These are phyloP conservation scores for Patella vulgata DNA, from an alignment of 1,140 invertebrate genomes.

Conservation along the genomic window DNA sequence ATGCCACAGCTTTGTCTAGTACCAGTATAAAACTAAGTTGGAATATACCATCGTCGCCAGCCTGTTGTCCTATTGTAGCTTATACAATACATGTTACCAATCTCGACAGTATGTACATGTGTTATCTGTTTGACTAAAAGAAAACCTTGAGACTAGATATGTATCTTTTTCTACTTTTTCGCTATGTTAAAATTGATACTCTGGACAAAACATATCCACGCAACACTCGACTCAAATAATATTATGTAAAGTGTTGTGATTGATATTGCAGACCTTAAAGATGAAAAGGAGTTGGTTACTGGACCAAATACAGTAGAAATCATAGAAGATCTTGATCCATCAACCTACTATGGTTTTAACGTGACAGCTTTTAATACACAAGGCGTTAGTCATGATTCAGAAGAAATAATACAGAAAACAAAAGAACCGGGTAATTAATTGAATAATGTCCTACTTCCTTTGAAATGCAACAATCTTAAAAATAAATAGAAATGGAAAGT, in stretches of 20 bases:
- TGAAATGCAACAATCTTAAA: too few relatives aligned
- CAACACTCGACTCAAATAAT: too few relatives aligned
- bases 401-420: slow-evolving; percentile 2
- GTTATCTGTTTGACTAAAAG: background rate
- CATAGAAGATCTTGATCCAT: slow-evolving; percentile 9
- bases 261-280: too few relatives aligned
- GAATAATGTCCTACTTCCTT: too few relatives aligned
- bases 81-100: slow-evolving; percentile 23
- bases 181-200: too few relatives aligned
- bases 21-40: slow-evolving; percentile 15
- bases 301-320: slow-evolving; percentile 18
- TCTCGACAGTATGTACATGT: slow-evolving; percentile 11
- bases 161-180: too few relatives aligned
- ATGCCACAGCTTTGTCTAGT: slow-evolving; percentile 8
- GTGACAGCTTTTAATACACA: slow-evolving; percentile 17
- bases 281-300: slow-evolving; percentile 14
- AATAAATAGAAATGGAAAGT: too few relatives aligned
- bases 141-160: too few relatives aligned
- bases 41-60: background rate
- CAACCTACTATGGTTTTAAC: slow-evolving; percentile 18
- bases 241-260: too few relatives aligned
- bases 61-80: slow-evolving; percentile 28
- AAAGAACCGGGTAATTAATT: too few relatives aligned
- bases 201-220: too few relatives aligned
- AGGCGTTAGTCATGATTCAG: slow-evolving; percentile 11